Base-by-base conservation (phyloP, 2,113 vertebrate species). In the Rhinolophus ferrumequinum region DNA sequence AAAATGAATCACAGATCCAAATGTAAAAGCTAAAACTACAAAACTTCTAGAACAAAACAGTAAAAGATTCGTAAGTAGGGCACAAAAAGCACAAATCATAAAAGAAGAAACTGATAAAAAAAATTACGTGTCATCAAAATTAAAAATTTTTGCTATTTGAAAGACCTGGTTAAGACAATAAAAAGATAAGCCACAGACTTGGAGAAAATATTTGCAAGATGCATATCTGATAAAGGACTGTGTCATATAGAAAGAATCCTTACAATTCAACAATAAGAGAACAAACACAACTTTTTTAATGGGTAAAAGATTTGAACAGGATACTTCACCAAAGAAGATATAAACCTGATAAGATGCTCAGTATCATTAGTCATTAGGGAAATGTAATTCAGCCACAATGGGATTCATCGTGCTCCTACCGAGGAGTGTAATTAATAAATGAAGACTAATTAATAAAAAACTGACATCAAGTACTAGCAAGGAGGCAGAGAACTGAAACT, bases 391-490 rank as follows among this genome's bases (percentile, higher is more conserved):
- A 84, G 30, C 22, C 85, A 38, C 56, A 60, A 60, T 62, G 47
- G 33, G 16, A 66, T 82, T 24, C 47, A 82, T 38, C 69, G 60
- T 16, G 6, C 44, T 86, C 13, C 64, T 47, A 35, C 26, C 26
- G 4, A 67, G 26, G 7, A 58, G 0, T 86, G 50, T 22, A 82
- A 80, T 73, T 81, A 75, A 69, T 73, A 30, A 41, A 70, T 62
- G 62, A 85, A 83, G 88, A 84, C n/a, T 79, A 77, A 69, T 69
- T n/a, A 84, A 83, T 41, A 67, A 92, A 70, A 94, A 70, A n/a
- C 1, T 41, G 35, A 56, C 21, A 64, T 30, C 81, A 87, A 64
- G 56, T 52, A 60, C 38, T 62, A 72, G 30, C 21, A 80, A 84
- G 35, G 50, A 69, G 19, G 11, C 26, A 79, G 14, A 96, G 35